A percentile compares a stretch with the other conserved stretches of the same genome.
Evolutionary conservation across 1,140 invertebrate genomes (phyloP).

Genomic region (Babylonia areolata): DNA sequence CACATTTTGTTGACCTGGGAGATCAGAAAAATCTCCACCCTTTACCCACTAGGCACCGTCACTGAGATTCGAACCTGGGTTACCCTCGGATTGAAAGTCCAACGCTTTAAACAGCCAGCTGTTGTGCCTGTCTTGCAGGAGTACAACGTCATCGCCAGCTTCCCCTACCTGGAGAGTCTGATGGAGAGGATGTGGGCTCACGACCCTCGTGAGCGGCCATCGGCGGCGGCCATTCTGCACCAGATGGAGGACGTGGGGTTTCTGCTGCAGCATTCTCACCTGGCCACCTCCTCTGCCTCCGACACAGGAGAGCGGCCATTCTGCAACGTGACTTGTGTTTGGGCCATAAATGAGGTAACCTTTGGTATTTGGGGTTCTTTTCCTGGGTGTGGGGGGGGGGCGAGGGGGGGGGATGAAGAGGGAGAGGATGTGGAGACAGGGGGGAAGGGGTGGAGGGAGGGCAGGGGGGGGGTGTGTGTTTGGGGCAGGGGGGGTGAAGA

Average conservation of each 20-base stretch:
- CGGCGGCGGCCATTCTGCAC: conserved; percentile 48
- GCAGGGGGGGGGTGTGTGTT: too few relatives aligned
- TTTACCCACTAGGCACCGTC: too few relatives aligned
- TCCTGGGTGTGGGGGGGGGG: too few relatives aligned
- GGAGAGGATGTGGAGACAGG: too few relatives aligned
- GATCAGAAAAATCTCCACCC: too few relatives aligned
- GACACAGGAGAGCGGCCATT: neutral
- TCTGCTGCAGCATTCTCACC: conserved; percentile 50
- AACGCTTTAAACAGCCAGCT: too few relatives aligned
- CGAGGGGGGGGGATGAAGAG: too few relatives aligned
- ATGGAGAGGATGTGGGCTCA: conserved; percentile 60
- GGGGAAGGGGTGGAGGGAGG: too few relatives aligned
- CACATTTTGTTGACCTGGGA: too few relatives aligned
- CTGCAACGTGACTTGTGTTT: conserved; percentile 23
- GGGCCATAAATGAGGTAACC: conserved; percentile 18
- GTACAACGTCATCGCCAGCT: conserved; percentile 57
- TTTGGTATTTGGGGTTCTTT: neutral
- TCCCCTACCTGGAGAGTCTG: conserved; percentile 60
- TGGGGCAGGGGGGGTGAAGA: too few relatives aligned
- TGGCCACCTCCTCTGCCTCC: conserved; percentile 11
- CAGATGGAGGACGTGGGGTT: conserved; percentile 55
- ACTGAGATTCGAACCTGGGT: too few relatives aligned
- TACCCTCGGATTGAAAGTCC: too few relatives aligned
- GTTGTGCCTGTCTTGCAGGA: conserved; percentile 64
- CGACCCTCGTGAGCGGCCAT: conserved; percentile 52